Evolutionary conservation across 1,140 invertebrate species (phyloP), one percentile per base, ranked within the genome.

Genomic region (Cepaea nemoralis): DNA sequence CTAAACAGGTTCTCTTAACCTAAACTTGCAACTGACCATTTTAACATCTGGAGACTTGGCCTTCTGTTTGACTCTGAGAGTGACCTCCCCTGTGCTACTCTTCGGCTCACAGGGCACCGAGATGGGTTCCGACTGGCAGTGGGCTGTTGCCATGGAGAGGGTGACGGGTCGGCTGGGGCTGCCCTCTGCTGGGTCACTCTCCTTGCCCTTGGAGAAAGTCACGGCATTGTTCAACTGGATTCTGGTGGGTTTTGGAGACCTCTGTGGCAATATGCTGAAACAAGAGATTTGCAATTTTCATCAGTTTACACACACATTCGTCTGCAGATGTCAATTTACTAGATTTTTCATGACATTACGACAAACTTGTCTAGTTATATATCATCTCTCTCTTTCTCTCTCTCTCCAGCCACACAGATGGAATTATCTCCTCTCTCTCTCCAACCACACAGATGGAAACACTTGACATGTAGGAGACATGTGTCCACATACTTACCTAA

Each of bases 101-200:
- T 69, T 79, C 16, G 45, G 35, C 8, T 79, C 77, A 42, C 33
- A 79, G 10, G 95, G 95, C 33, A 96, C 95, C 14, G 95, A 95
- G 79, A 96, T 95, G 1, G 95, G 95, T 88, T 95, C 82, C 27
- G 88, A 82, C 16, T 84, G 80, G 33, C 82, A 76, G 14, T 75
- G 75, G 42, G 71, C 40, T 19, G 85, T 80, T 27, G 81, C 82
- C 81, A 86, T 86, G 67, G 85, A 86, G 37, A 90, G 82, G 12
- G 86, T 85, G 24, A 88, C 86, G 5, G 90, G 88, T 73, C 89
- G 81, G 71, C 82, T 88, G 19, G 84, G 84, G 82, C 86, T 88
- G 16, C 80, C 80, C 48, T 76, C 84, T 10, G 82, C 27, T 5
- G 66, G 45, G 6, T 40, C 48, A n/a, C 48, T 73, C 37, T 70